Evolutionary conservation across 2,113 vertebrate species (phyloP).

Genomic region (Fulica atra): DNA sequence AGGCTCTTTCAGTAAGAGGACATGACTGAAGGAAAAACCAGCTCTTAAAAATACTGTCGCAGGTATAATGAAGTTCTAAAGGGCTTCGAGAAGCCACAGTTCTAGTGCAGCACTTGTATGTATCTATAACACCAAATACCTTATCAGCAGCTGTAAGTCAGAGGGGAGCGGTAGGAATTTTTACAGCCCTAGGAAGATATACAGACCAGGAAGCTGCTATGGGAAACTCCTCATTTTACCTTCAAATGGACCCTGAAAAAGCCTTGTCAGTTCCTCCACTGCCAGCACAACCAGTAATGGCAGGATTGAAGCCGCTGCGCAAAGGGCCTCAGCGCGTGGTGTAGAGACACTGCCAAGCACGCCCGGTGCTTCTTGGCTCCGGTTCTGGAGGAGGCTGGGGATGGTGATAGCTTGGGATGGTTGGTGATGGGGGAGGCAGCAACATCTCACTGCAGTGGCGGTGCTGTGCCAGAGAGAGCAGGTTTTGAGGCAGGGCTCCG

Average conservation of each 20-base stretch:
- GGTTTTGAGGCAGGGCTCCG: neutral
- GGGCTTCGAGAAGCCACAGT: neutral
- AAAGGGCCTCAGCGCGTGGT: neutral
- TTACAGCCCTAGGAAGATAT: neutral
- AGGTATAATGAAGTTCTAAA: neutral
- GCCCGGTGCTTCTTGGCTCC: neutral
- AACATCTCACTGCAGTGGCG: neutral
- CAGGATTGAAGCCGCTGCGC: neutral
- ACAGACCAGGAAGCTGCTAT: neutral
- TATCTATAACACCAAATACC: neutral
- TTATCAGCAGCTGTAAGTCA: neutral
- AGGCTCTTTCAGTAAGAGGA: neutral
- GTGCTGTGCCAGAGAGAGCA: neutral
- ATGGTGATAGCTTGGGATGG: accelerated
- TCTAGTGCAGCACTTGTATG: neutral
- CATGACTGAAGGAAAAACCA: neutral
- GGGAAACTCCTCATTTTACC: neutral
- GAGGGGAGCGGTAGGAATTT: neutral
- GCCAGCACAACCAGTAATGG: neutral
- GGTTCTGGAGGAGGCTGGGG: neutral
- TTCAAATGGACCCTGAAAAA: neutral
- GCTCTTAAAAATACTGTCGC: neutral
- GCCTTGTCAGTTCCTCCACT: neutral
- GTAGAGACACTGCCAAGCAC: neutral
- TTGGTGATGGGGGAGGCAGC: neutral